Evolutionary conservation across 2,113 vertebrate species (phyloP), one percentile per base, ranked within the genome.

Genomic region (Seriola quinqueradiata): DNA sequence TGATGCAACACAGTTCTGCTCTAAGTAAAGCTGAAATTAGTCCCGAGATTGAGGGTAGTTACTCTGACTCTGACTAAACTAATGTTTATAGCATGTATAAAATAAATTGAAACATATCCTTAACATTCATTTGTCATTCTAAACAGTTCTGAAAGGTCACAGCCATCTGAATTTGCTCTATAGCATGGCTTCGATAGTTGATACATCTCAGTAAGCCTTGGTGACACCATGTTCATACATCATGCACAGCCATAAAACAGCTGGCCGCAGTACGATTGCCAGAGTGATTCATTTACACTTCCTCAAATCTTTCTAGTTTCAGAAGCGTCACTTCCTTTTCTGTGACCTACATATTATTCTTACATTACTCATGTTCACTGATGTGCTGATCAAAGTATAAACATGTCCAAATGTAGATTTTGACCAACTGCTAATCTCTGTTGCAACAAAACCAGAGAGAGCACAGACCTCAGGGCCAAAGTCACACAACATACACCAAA

Each of bases 241-340:
- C 64, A 38, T 9, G 11, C 4, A 16, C 32, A 44, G 65, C 69
- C 60, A 23, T 34, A 14, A 64, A 88, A 71, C 64, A 91, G 78
- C 85, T 85, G 86, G 67, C 57, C 6, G n/a, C 65, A 73, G 75
- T 52, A 38, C 54, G 61, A 36, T 44, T 83, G 60, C 57, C 70
- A 76, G n/a, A 38, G 36, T 80, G 67, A 88, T 63, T 87, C 84
- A 85, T 65, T 71, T 17, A 10, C n/a, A 85, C 86, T 93, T 93
- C 91, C 83, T 86, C 57, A 87, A 81, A 75, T 59, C 38, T 25
- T 74, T 66, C 63, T 70, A 32, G 69, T 73, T 87, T 87, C 63
- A 70, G 1, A 28, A 48, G 36, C 21, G 59, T 79, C 4, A 67
- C 87, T 91, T 91, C 88, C 77, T 40, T 72, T 85, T 82, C 52